phyloP scores from a whole-genome alignment of 2,888 invertebrate species.

The Drosophila tripunctata region DNA sequence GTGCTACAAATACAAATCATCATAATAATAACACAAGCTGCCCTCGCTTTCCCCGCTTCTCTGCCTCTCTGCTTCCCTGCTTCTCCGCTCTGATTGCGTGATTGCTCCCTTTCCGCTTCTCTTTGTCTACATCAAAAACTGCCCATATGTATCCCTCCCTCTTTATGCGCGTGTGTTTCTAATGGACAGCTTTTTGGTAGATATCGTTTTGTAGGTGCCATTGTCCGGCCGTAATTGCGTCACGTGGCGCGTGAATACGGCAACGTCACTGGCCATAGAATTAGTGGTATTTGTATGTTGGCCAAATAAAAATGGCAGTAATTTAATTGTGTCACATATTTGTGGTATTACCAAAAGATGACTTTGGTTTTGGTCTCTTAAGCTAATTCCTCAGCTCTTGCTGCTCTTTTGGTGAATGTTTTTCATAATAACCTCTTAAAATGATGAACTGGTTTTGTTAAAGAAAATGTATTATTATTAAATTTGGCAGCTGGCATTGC shows the following conservation, averaged over 20 bases:
- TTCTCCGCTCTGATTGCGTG: slow-evolving; percentile 27
- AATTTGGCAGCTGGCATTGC: neutral
- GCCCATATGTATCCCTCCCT: neutral
- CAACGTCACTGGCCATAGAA: slow-evolving; percentile 43
- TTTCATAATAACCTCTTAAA: neutral
- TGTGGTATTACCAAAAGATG: neutral
- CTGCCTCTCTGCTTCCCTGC: neutral
- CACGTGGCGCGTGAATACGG: slow-evolving; percentile 68
- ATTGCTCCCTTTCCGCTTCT: neutral
- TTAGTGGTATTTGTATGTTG: slow-evolving; percentile 31
- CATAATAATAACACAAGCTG: slow-evolving; percentile 46
- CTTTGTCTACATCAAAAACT: neutral
- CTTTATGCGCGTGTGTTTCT: slow-evolving; percentile 30
- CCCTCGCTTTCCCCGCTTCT: neutral
- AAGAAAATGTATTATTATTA: neutral
- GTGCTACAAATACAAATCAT: slow-evolving; percentile 49
- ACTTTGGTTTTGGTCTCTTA: neutral
- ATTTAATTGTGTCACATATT: slow-evolving; percentile 15
- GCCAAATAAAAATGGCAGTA: slow-evolving; percentile 22
- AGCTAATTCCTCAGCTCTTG: neutral
- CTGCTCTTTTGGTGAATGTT: neutral
- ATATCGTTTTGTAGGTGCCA: slow-evolving; percentile 12
- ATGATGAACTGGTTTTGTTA: neutral
- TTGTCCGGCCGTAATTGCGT: slow-evolving; percentile 55
- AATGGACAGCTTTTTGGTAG: slow-evolving; percentile 17